Base-by-base conservation (phyloP, 2,113 vertebrate genomes). In the Neolamprologus longior region DNA sequence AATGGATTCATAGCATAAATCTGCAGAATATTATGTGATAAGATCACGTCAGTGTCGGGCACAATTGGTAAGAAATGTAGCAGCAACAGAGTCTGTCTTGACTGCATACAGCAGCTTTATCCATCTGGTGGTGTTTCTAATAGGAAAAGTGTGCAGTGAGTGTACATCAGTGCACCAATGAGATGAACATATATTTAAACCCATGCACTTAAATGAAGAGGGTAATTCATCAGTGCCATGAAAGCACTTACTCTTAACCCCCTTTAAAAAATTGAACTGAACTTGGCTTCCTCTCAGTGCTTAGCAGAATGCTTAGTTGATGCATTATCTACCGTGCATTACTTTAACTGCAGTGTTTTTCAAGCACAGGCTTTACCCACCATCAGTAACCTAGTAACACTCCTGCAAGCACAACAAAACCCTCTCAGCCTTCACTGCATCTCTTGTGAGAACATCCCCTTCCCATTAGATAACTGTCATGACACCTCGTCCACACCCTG, bases 391-490 rank as follows among this genome's bases (percentile, higher is more conserved):
- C 83, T 88, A 68, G 68, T 50, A 28, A 54, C 21, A 54, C 37
- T 82, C 28, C 24, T 66, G 81, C 61, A 61, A 86, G 83, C 73
- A 83, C 63, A 88, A 85, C 73, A 90, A 37, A 85, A 81, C 28
- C 63, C 87, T 76, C 71, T 87, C 88, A 91, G 31, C 80, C 88
- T 83, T 85, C 63, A n/a, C 73, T 1, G 15, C 88, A 50, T 66
- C 81, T 86, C 28, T 53, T 53, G 52, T 76, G 15, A 86, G 79
- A 91, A 87, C 88, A 71, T 55, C 37, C 57, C 81, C 81, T 81
- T 90, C 55, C 82, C 21, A 80, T 88, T 84, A 85, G 80, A 91
- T 92, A 89, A 89, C 83, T 82, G 87, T 63, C 61, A 28, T n/a
- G 50, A 40, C 85, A 86, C 35, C 55, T 81, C 7, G 4, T 87